Conservation (phyloP, 2,888 invertebrate genomes). For the Entomobrya multifasciata region DNA sequence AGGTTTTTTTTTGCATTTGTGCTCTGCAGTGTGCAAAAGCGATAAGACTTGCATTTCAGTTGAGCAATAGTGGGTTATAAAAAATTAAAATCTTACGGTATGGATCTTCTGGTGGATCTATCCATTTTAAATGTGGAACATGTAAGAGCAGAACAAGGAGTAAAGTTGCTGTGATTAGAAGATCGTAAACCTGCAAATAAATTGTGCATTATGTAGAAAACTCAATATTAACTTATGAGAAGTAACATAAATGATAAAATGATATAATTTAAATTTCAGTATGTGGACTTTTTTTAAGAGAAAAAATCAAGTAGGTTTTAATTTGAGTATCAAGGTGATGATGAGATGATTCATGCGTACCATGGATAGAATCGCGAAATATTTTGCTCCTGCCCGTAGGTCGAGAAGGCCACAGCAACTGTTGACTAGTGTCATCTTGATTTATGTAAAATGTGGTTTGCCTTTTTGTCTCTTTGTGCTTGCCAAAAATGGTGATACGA, state of each 20-base stretch:
- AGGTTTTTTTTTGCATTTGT: too few relatives aligned
- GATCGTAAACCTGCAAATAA: slow-evolving; percentile 77
- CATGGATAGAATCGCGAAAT: slow-evolving; percentile 79
- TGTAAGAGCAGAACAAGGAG: slow-evolving; percentile 76
- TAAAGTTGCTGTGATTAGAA: slow-evolving; percentile 77
- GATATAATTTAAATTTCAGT: too few relatives aligned
- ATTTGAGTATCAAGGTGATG: background rate
- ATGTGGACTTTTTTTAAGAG: too few relatives aligned
- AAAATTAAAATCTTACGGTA: slow-evolving; percentile 40
- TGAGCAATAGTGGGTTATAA: too few relatives aligned
- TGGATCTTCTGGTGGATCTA: slow-evolving; percentile 58
- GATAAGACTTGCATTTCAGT: too few relatives aligned
- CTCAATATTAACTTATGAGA: too few relatives aligned
- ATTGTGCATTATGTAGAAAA: background rate
- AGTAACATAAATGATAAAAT: too few relatives aligned
- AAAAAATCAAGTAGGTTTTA: too few relatives aligned
- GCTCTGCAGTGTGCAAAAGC: too few relatives aligned
- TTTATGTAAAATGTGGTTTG: background rate
- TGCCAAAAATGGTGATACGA: slow-evolving; percentile 3
- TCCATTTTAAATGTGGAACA: slow-evolving; percentile 76
- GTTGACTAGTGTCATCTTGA: slow-evolving; percentile 77
- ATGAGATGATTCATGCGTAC: slow-evolving; percentile 66
- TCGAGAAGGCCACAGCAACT: slow-evolving; percentile 78
- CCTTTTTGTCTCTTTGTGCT: too few relatives aligned
- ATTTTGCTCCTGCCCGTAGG: slow-evolving; percentile 76